Percentiles rank a stretch among this genome's conserved stretches.
These are phyloP conservation scores for Cactoblastis cactorum DNA, from an alignment of 2,888 invertebrate genomes.

Conservation along the genomic window DNA sequence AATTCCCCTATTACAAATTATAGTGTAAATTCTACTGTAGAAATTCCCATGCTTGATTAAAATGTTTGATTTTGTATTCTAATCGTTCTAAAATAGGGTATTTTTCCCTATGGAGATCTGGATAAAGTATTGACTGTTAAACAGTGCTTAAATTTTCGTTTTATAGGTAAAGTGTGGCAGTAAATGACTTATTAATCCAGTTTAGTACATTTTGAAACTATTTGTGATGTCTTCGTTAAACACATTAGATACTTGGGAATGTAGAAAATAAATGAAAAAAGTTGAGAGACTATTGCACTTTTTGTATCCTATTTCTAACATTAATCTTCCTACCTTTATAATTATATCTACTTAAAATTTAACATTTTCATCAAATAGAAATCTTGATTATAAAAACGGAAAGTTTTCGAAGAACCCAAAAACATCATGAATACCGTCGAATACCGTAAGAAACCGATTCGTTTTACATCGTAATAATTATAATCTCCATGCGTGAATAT, in stretches of 20 bases:
- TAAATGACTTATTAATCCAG: background rate
- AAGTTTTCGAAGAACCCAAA: background rate
- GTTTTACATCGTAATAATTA: background rate
- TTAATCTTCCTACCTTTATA: no score
- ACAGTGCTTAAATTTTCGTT: background rate
- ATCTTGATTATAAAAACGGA: background rate
- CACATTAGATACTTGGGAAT: no score
- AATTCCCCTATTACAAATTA: no score
- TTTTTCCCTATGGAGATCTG: background rate
- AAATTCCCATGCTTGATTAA: no score
- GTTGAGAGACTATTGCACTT: no score
- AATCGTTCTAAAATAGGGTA: background rate
- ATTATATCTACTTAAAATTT: no score
- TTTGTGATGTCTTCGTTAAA: background rate
- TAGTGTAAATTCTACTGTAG: no score
- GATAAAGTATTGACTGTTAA: background rate
- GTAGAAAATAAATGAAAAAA: no score
- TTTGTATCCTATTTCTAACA: no score
- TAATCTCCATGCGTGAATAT: background rate
- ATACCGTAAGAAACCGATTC: background rate
- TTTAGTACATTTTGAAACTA: background rate
- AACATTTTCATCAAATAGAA: background rate
- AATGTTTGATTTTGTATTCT: no score
- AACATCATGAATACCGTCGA: background rate
- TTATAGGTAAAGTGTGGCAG: background rate